Evolutionary conservation across 2,113 vertebrate genomes (phyloP).

Genomic region (Chamaetylas fuelleborni): DNA sequence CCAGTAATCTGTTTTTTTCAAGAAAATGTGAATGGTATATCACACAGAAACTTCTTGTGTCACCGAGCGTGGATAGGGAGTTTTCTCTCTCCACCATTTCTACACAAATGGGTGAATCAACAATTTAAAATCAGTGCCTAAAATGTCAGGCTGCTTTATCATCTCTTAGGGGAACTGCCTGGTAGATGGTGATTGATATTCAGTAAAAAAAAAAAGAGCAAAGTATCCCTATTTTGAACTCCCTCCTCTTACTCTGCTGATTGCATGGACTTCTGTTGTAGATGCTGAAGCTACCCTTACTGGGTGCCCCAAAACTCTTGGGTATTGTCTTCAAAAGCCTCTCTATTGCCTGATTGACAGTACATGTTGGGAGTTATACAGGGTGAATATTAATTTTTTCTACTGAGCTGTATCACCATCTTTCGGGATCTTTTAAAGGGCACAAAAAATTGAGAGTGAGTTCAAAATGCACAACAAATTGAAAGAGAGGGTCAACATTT

Average conservation of each 20-base stretch:
- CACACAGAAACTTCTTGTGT: neutral
- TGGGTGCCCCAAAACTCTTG: neutral
- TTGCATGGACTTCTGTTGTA: neutral
- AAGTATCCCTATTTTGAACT: neutral
- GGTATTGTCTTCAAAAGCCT: neutral
- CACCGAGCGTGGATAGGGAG: rapidly evolving
- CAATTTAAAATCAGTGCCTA: neutral
- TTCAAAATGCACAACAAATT: neutral
- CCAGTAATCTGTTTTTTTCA: neutral
- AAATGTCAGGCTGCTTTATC: neutral
- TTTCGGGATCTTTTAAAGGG: neutral
- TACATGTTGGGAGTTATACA: neutral
- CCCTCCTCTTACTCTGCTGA: neutral
- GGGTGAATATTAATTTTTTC: neutral
- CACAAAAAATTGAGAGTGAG: neutral
- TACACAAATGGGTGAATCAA: neutral
- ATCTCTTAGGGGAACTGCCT: neutral
- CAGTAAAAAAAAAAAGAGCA: neutral
- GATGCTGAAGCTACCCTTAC: neutral
- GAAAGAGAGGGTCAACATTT: neutral
- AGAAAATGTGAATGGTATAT: neutral
- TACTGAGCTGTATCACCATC: neutral
- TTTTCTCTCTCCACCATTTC: neutral
- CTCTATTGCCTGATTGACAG: neutral
- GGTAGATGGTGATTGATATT: neutral